Percentiles rank a stretch among this genome's conserved stretches.
These are phyloP conservation scores for Nomada ferruginata DNA, from an alignment of 2,888 invertebrate genomes.

Conservation along the genomic window DNA sequence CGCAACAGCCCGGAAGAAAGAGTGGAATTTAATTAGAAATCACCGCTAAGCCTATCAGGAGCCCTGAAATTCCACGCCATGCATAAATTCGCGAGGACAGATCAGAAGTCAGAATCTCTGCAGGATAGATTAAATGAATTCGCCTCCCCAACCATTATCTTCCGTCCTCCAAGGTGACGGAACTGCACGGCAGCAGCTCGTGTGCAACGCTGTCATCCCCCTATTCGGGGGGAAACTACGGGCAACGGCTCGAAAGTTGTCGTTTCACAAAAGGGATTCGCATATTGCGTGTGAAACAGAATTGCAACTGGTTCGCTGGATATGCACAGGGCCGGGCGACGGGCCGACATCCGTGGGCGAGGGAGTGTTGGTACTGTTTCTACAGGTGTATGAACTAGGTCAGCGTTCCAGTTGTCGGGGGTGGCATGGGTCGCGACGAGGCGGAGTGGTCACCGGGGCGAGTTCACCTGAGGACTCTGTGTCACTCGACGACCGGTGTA, in stretches of 20 bases:
- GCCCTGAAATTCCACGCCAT: background rate
- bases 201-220: slow-evolving; percentile 15
- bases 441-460: slow-evolving; percentile 62
- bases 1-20: background rate
- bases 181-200: background rate
- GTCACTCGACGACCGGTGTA: slow-evolving; percentile 40
- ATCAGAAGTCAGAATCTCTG: no score
- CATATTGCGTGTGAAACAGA: slow-evolving; percentile 54
- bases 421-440: slow-evolving; percentile 35
- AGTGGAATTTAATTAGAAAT: background rate
- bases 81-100: background rate
- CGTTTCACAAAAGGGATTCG: slow-evolving; percentile 50
- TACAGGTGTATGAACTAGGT: slow-evolving; percentile 80
- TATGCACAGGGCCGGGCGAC: slow-evolving; percentile 59
- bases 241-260: slow-evolving; percentile 41
- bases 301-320: slow-evolving; percentile 52
- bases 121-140: background rate
- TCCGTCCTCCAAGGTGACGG: slow-evolving; percentile 12
- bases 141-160: background rate
- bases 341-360: slow-evolving; percentile 54
- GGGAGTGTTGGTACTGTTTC: slow-evolving; percentile 67
- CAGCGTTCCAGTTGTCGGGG: slow-evolving; percentile 75
- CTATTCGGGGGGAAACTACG: slow-evolving; percentile 14
- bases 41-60: background rate
- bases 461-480: slow-evolving; percentile 68